Evolutionary conservation across 1,140 invertebrate genomes (phyloP), one percentile per base, ranked within the genome.

Genomic region (Steinernema khuongi): DNA sequence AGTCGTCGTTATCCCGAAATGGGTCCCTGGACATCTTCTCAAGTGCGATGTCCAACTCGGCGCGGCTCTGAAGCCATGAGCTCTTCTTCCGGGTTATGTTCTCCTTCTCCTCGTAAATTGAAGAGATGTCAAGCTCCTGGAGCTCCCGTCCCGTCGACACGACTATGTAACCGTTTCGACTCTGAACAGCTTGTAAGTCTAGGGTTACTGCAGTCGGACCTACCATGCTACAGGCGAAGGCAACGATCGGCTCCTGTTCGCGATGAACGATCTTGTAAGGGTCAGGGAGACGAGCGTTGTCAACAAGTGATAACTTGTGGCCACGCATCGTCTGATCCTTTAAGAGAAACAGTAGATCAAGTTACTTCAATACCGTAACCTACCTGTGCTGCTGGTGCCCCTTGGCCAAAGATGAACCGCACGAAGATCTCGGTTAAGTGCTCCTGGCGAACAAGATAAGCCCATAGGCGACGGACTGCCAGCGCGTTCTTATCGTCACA

Each of bases 91-190:
- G 50, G 2, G 26, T 77, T 33, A 71, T 29, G 31, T 81, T 72
- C 26, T 81, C 79, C 36, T 78, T 67, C 31, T 83, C 83, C 18
- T 82, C 78, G 36, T 85, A 79, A n/a, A 85, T 33, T 19, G 70
- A 87, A 96, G 96, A 83, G 94, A 99, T 94, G 86, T 98, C 94
- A 88, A 99, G 91, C 87, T 99, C 96, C 87, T 98, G 94, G 17
- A 99, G 90, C 88, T 99, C 96, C 73, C 94, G 90, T 0, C 93
- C 93, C 74, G 94, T 98, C 17, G 94, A 92, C 76, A 99, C 87
- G 2, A 94, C 92, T 79, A 99, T 90, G 72, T 92, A 87, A 32
- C 91, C 92, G 73, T 89, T 88, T 79, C 91, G 91, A n/a, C 91
- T 90, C 91, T 94, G 11, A 84, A 80, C 72, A 67, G 1, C 31